phyloP scores from a whole-genome alignment of 2,888 invertebrate genomes.

The Parnassius smintheus region DNA sequence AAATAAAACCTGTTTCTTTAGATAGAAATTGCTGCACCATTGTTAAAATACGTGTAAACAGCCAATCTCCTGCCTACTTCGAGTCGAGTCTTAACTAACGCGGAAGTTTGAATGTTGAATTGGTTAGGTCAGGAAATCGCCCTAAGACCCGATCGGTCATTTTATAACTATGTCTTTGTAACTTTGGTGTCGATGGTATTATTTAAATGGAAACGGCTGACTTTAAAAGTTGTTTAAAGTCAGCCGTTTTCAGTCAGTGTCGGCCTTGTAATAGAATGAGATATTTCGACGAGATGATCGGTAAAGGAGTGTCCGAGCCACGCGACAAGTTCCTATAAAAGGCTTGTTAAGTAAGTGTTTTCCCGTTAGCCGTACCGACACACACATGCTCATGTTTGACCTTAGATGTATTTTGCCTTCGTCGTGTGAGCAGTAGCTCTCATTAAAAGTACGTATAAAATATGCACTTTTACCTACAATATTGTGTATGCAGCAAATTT shows the following conservation, averaged over 20 bases:
- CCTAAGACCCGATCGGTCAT: neutral
- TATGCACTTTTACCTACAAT: too few relatives aligned
- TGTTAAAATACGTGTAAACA: conserved; percentile 54
- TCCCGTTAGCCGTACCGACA: conserved; percentile 54
- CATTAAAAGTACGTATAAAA: too few relatives aligned
- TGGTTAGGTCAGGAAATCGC: neutral
- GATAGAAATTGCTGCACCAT: conserved; percentile 40
- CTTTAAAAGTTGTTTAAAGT: neutral
- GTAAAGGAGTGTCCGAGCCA: conserved; percentile 38
- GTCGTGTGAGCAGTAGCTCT: too few relatives aligned
- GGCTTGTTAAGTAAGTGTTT: conserved; percentile 48
- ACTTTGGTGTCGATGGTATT: neutral
- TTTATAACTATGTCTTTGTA: neutral
- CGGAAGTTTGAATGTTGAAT: conserved; percentile 24
- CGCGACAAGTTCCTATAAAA: conserved; percentile 54
- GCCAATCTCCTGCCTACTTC: conserved; percentile 50
- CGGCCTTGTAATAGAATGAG: conserved; percentile 31
- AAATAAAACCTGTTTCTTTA: conserved; percentile 49
- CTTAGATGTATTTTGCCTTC: conserved; percentile 35
- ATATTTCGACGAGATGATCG: conserved; percentile 39
- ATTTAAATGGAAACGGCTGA: conserved; percentile 22
- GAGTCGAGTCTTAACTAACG: conserved; percentile 37
- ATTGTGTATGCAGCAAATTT: too few relatives aligned
- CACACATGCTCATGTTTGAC: conserved; percentile 46
- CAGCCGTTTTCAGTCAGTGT: too few relatives aligned